Base-by-base conservation (phyloP, 1,140 invertebrate species). In the Diabrotica undecimpunctata region DNA sequence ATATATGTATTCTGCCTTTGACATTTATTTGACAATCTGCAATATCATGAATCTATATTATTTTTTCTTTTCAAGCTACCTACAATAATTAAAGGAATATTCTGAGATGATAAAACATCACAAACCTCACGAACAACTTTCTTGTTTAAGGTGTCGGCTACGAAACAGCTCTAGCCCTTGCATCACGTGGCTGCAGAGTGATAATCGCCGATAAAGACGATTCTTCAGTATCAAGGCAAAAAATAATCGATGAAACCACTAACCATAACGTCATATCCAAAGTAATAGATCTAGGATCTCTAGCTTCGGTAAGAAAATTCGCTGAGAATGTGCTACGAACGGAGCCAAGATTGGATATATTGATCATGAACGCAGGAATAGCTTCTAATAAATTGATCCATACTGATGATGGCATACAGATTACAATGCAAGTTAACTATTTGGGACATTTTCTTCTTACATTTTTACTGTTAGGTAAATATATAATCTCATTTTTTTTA, bases 401-500 rank as follows among this genome's bases (percentile, higher is more conserved):
- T 37, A 87, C 86, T 5, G 82, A 81, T 53, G 86, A 89, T 72
- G 85, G 85, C 7, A 76, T 88, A 12, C 80, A 88, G 54, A 76
- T 77, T 9, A 81, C 83, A 36, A 85, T 87, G 80, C 85, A 86
- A 66, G 79, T 84, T 9, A 90, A 90, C 70, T 81, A 89, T 74
- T 84, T 87, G 71, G 86, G 86, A 46, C 87, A 85, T 8, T 90
- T 89, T 74, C 74, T 89, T 13, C 71, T 90, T 25, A 89, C 87
- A 5, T 78, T 86, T 67, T 76, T 90, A 0, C 70, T 89, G 4
- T 61, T 86, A 7, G 83, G 86, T 82, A 82, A 25, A 25, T 25
- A 25, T 25, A 25, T 2, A 25, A n/a, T n/a, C n/a, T 25, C 4
- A 25, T 25, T 25, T 25, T 25, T 25, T 25, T 25, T 25, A 25